Percentiles rank a stretch among this genome's conserved stretches.
Conservation (phyloP, 2,113 vertebrate genomes). For the Rhinopithecus roxellana region DNA sequence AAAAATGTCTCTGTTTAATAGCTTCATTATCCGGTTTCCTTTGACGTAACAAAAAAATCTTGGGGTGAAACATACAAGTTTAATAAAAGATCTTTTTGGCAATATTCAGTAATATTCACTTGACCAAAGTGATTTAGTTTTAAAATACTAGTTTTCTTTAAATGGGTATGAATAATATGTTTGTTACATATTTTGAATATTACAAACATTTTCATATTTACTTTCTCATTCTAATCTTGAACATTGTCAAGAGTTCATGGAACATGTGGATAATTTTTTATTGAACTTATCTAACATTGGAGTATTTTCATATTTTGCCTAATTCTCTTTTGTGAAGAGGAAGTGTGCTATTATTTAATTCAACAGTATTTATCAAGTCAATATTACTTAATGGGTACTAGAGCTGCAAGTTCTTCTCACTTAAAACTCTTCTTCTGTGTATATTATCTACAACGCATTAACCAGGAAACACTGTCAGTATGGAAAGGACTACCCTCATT, state of each 20-base stretch:
- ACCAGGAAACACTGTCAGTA: not conserved
- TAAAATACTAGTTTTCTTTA: conserved; percentile 32
- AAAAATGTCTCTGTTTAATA: conserved; percentile 15
- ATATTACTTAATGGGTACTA: not conserved
- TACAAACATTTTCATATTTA: not conserved
- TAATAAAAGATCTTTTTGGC: not conserved
- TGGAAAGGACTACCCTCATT: not conserved
- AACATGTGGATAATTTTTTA: not conserved
- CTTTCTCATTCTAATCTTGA: conserved; percentile 12
- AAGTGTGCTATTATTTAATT: not conserved
- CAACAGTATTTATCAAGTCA: not conserved
- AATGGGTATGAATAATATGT: not conserved
- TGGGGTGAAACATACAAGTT: not conserved
- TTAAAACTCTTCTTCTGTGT: not conserved
- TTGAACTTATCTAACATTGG: not conserved
- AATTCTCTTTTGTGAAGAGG: not conserved
- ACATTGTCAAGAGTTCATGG: not conserved
- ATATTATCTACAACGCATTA: not conserved
- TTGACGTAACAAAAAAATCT: not conserved
- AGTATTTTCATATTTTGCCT: not conserved
- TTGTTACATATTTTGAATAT: not conserved
- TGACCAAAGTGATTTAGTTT: not conserved
- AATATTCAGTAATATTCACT: not conserved
- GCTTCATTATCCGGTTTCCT: conserved; percentile 29
- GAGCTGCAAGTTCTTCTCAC: not conserved